Percentiles rank a stretch among this genome's conserved stretches.
phyloP scores from a whole-genome alignment of 1,140 invertebrate species.

The Caenorhabditis remanei region DNA sequence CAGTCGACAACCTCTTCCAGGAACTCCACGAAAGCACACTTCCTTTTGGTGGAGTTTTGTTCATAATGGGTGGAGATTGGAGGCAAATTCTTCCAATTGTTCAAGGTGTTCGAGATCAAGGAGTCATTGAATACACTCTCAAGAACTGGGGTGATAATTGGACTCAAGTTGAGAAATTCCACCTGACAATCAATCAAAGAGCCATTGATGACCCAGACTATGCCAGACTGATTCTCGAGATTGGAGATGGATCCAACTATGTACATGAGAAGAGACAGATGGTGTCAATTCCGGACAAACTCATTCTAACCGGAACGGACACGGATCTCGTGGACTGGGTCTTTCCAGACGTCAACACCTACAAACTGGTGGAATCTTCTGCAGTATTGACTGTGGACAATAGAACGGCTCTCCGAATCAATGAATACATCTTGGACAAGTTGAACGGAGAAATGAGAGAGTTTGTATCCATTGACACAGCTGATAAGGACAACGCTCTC shows the following conservation, averaged over 20 bases:
- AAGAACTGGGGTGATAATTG: not conserved
- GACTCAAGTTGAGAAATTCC: constrained; percentile 41
- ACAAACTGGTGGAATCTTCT: not conserved
- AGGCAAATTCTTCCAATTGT: not conserved
- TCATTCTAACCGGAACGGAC: not conserved
- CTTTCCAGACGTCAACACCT: not conserved
- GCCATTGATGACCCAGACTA: constrained; percentile 45
- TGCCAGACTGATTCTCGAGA: not conserved
- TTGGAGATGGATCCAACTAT: not conserved
- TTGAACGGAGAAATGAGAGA: not conserved
- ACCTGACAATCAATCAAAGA: constrained; percentile 59
- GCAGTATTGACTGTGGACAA: constrained; percentile 56
- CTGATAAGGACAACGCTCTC: not conserved
- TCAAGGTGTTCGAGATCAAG: constrained; percentile 37
- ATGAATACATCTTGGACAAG: not conserved
- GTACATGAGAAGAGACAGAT: not conserved
- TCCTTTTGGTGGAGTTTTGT: not conserved
- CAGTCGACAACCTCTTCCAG: not conserved
- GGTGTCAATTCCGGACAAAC: not conserved
- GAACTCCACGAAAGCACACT: not conserved
- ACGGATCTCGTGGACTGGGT: not conserved
- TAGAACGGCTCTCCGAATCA: not conserved
- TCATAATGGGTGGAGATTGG: not conserved
- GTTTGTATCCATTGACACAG: not conserved
- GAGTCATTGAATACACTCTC: not conserved